Evolutionary conservation across 2,113 vertebrate species (phyloP).

Genomic region (Gallinago media): DNA sequence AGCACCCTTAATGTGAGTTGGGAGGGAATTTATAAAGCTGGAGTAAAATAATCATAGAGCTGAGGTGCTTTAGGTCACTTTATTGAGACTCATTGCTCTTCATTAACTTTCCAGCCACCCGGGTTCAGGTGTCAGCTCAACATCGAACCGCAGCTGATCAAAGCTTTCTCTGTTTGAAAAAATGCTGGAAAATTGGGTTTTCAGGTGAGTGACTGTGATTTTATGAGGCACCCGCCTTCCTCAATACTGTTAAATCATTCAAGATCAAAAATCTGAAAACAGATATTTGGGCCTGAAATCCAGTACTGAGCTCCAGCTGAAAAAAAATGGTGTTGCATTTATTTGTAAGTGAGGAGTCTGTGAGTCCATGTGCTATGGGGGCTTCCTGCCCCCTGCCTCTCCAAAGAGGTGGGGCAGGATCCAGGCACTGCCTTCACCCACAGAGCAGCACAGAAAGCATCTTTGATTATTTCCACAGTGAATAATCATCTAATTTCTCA

Average conservation of each 20-base stretch:
- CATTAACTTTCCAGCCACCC: background rate
- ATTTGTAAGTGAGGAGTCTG: background rate
- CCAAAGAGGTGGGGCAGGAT: background rate
- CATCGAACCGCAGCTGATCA: background rate
- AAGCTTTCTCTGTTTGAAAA: background rate
- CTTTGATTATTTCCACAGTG: background rate
- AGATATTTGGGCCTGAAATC: background rate
- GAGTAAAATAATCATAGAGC: background rate
- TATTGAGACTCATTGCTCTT: background rate
- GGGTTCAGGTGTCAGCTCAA: background rate
- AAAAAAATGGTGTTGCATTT: background rate
- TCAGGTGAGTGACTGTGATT: background rate
- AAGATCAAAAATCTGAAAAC: background rate
- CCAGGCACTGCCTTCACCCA: background rate
- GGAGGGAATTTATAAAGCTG: background rate
- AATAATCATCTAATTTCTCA: background rate
- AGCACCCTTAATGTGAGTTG: background rate
- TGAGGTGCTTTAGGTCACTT: background rate
- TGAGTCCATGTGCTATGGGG: accelerated
- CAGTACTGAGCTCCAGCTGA: background rate
- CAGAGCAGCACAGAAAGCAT: background rate
- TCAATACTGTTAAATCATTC: background rate
- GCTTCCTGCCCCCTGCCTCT: background rate
- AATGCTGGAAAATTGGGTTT: background rate
- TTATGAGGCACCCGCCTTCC: background rate